These are phyloP conservation scores for Hypomesus transpacificus DNA, from an alignment of 2,113 vertebrate species.

Conservation along the genomic window DNA sequence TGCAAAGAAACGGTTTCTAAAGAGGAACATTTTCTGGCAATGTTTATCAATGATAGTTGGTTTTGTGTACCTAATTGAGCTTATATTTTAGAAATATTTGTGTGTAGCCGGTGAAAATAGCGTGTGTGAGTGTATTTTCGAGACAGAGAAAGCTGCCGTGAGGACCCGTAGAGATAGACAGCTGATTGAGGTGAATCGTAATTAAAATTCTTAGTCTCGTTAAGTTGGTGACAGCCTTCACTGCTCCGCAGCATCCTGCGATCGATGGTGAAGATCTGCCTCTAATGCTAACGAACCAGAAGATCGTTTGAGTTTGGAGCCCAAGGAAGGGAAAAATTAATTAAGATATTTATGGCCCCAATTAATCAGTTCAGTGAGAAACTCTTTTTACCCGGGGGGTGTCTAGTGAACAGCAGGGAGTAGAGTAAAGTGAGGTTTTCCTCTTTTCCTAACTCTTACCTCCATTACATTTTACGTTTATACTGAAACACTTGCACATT, in stretches of 20 bases:
- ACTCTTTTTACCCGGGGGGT: constrained; percentile 40
- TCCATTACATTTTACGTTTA: no score
- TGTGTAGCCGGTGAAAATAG: not conserved
- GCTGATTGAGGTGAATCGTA: constrained; percentile 55
- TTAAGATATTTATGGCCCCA: constrained; percentile 68
- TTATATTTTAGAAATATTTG: not conserved
- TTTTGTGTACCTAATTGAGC: not conserved
- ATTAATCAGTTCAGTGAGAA: constrained; percentile 67
- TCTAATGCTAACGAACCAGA: constrained; percentile 59
- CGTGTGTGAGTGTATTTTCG: not conserved
- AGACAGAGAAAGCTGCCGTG: not conserved
- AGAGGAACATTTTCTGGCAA: not conserved
- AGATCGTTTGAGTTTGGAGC: constrained; percentile 54
- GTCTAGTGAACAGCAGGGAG: constrained; percentile 26
- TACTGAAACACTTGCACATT: no score
- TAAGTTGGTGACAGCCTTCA: constrained; percentile 67
- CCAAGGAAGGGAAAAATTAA: constrained; percentile 59
- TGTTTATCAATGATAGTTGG: not conserved
- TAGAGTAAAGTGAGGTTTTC: not conserved
- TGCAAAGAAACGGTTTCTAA: not conserved
- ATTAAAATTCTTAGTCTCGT: constrained; percentile 70
- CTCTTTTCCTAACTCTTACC: no score
- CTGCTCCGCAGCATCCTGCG: constrained; percentile 25
- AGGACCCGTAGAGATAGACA: constrained; percentile 33
- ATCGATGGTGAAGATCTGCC: constrained; percentile 64